phyloP scores from a whole-genome alignment of 1,140 invertebrate species.

The Heterodera carotae region DNA sequence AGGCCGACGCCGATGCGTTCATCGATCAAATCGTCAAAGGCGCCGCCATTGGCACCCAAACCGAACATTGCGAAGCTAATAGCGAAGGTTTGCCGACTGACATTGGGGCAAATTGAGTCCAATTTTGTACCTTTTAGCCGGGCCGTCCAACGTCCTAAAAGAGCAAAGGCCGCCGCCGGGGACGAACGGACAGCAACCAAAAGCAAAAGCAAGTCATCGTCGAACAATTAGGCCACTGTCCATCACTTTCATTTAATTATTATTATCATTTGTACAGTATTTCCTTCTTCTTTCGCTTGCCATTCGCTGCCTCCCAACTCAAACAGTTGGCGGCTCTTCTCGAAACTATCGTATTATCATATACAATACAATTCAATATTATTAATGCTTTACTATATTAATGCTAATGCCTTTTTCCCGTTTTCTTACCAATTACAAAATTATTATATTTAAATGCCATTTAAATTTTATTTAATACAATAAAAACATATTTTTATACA shows the following conservation, averaged over 20 bases:
- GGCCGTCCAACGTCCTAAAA: background rate
- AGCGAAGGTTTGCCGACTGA: background rate
- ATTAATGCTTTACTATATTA: background rate
- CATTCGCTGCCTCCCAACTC: background rate
- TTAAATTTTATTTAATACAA: background rate
- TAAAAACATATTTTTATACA: background rate
- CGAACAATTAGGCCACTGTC: background rate
- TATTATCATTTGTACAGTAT: background rate
- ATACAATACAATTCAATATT: background rate
- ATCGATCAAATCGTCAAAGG: background rate
- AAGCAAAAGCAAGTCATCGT: background rate
- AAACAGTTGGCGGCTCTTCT: background rate
- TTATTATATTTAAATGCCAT: too few relatives aligned
- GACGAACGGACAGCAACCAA: background rate
- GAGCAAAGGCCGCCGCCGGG: too few relatives aligned
- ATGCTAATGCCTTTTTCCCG: background rate
- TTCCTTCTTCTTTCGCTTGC: background rate
- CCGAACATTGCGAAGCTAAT: slow-evolving; percentile 1
- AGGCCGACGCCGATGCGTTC: background rate
- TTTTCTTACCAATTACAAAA: background rate
- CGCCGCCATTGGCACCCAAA: slow-evolving; percentile 9
- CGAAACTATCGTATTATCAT: background rate
- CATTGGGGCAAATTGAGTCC: background rate
- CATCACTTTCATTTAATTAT: background rate
- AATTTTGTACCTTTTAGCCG: background rate